Percentiles rank a stretch among this genome's conserved stretches.
These are phyloP conservation scores for Ctena decussata DNA, from an alignment of 2,888 invertebrate genomes.

Conservation along the genomic window DNA sequence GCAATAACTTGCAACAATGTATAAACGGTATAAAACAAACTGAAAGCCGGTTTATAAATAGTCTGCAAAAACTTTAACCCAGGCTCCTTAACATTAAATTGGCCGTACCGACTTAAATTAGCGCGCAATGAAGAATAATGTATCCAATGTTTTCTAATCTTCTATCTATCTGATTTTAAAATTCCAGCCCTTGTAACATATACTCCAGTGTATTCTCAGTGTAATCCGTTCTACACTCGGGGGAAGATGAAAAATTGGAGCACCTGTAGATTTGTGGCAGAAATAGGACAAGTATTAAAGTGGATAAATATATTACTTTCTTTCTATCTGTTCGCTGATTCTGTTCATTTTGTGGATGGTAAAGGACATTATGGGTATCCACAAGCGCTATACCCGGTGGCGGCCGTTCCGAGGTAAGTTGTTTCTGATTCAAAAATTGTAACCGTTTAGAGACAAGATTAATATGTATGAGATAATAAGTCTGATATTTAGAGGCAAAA, in stretches of 20 bases:
- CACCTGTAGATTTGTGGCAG: not conserved
- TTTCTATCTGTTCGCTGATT: not conserved
- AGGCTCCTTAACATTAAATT: not conserved
- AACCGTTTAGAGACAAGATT: no score
- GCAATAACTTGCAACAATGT: no score
- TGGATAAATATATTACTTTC: not conserved
- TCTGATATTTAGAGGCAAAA: no score
- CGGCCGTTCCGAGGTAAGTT: not conserved
- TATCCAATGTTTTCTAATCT: not conserved
- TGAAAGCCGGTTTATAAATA: no score
- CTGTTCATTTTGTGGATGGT: not conserved
- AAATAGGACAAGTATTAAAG: not conserved
- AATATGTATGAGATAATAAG: no score
- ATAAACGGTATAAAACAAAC: no score
- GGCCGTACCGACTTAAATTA: slow-evolving; percentile 5
- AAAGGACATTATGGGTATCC: not conserved
- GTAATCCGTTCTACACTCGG: not conserved
- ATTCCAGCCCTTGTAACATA: not conserved
- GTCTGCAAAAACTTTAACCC: not conserved
- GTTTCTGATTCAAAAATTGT: no score
- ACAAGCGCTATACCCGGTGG: not conserved
- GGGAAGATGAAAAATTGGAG: not conserved
- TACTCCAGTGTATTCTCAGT: not conserved
- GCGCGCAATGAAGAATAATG: slow-evolving; percentile 7
- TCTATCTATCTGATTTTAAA: not conserved